These are phyloP conservation scores for Sebastes minor DNA, from an alignment of 2,797 vertebrate species.

Conservation along the genomic window DNA sequence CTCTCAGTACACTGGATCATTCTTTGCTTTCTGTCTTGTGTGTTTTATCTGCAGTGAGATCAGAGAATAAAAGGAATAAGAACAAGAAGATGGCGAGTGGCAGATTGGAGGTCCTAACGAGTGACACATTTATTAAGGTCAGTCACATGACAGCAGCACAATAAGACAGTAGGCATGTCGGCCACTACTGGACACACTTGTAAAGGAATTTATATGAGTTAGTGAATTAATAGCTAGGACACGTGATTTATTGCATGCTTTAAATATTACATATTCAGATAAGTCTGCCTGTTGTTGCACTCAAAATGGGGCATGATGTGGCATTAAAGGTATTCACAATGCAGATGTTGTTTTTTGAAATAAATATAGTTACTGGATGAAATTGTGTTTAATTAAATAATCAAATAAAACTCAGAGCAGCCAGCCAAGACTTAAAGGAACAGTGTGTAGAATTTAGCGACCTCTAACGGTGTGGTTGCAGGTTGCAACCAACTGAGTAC, in stretches of 20 bases:
- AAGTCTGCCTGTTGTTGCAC: not conserved
- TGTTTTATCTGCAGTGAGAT: not conserved
- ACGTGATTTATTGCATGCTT: not conserved
- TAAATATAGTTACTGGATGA: not conserved
- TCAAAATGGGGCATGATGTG: too few relatives aligned
- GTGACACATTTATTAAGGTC: slow-evolving; percentile 48
- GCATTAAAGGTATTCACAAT: not conserved
- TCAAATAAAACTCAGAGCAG: not conserved
- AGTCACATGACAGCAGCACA: slow-evolving; percentile 42
- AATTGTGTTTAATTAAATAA: not conserved
- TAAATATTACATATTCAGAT: not conserved
- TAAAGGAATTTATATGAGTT: not conserved
- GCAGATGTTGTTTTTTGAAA: not conserved
- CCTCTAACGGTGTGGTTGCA: too few relatives aligned
- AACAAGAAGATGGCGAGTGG: slow-evolving; percentile 4
- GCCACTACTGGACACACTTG: not conserved
- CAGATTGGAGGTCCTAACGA: slow-evolving; percentile 42
- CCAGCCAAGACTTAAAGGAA: not conserved
- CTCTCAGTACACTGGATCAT: not conserved
- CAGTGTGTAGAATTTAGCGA: too few relatives aligned
- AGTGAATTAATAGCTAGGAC: too few relatives aligned
- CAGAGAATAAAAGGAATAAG: not conserved
- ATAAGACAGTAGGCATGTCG: slow-evolving; percentile 29
- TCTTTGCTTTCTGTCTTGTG: not conserved
- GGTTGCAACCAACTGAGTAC: too few relatives aligned